Evolutionary conservation across 1,140 invertebrate species (phyloP).

Genomic region (Drosophila seguyi): DNA sequence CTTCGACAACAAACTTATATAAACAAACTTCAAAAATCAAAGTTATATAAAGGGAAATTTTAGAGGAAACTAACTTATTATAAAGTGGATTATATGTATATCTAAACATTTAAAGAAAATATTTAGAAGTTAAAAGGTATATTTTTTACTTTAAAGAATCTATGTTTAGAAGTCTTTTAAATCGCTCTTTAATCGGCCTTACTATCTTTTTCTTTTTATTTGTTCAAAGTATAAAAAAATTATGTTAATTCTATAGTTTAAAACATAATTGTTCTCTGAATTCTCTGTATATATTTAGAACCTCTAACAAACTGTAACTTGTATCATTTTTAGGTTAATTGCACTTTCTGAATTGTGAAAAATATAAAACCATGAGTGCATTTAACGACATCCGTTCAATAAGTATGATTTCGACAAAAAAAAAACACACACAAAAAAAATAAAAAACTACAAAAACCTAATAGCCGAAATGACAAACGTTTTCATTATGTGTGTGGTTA

Average conservation of each 20-base stretch:
- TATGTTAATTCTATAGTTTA: no score
- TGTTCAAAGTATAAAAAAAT: neutral
- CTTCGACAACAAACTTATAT: no score
- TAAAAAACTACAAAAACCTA: constrained; percentile 28
- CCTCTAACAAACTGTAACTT: constrained; percentile 6
- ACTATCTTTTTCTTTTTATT: no score
- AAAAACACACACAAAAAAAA: neutral
- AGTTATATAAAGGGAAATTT: neutral
- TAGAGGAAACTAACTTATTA: neutral
- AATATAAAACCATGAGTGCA: constrained; percentile 12
- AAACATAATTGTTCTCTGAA: neutral
- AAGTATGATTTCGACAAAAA: constrained; percentile 10
- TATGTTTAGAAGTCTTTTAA: neutral
- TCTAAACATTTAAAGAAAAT: neutral
- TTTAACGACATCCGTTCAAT: constrained; percentile 48
- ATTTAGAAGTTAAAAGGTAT: neutral
- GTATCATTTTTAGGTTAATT: constrained; percentile 39
- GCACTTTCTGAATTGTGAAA: constrained; percentile 15
- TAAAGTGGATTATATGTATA: neutral
- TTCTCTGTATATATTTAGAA: neutral
- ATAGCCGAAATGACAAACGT: constrained; percentile 55
- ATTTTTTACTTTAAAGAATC: neutral
- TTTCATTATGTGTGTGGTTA: constrained; percentile 42
- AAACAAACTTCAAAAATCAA: no score
- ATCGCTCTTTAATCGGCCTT: neutral